A percentile compares a stretch with the other conserved stretches of the same genome.
Evolutionary conservation across 2,888 invertebrate genomes (phyloP).

Genomic region (Calliopum simillimum): DNA sequence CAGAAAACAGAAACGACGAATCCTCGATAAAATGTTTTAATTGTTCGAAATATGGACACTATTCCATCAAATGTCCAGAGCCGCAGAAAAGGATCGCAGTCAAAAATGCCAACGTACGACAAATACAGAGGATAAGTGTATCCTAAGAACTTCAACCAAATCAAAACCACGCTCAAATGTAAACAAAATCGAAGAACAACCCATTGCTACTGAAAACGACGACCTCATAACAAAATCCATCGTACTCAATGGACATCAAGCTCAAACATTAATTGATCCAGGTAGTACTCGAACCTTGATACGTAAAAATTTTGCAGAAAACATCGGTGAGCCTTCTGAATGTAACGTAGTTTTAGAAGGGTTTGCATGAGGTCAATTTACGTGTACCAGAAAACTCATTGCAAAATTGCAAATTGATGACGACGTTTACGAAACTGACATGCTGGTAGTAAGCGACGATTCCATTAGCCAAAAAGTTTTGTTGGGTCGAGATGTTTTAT

Average conservation of each 20-base stretch:
- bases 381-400: no score
- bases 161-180: no score
- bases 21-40: no score
- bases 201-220: background rate
- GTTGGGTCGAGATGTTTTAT: slow-evolving; percentile 36
- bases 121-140: slow-evolving; percentile 25
- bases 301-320: slow-evolving; percentile 36
- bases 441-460: no score
- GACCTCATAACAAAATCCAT: slow-evolving; percentile 9
- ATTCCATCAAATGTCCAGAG: no score
- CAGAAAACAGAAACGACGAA: slow-evolving; percentile 5
- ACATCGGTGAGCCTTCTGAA: slow-evolving; percentile 27
- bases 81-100: slow-evolving; percentile 26
- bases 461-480: slow-evolving; percentile 32
- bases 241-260: slow-evolving; percentile 10
- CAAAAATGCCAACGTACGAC: slow-evolving; percentile 31
- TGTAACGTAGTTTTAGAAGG: no score
- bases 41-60: no score
- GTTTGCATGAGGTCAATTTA: no score
- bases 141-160: no score
- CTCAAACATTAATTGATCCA: slow-evolving; percentile 35
- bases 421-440: no score
- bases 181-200: no score
- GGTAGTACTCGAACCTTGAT: slow-evolving; percentile 35
- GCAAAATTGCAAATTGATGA: no score